Conservation (phyloP, 2,888 invertebrate genomes). For the Nephrotoma guestfalica region DNA sequence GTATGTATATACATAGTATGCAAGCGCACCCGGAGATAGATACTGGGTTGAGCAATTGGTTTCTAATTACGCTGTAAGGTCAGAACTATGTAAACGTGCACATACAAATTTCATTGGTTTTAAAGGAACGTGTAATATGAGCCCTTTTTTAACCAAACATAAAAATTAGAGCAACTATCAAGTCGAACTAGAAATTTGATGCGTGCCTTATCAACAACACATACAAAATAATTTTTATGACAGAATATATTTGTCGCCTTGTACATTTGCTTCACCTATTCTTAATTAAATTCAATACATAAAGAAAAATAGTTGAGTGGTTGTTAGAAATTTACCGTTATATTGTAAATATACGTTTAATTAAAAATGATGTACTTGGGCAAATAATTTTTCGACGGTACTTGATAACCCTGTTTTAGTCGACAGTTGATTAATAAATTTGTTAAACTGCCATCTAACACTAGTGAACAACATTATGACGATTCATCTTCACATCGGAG, state of each 20-base stretch:
- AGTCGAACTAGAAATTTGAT: not conserved
- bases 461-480: too few relatives aligned
- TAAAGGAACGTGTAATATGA: not conserved
- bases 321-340: not conserved
- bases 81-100: too few relatives aligned
- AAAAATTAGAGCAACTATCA: not conserved
- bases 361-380: too few relatives aligned
- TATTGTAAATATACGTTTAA: not conserved
- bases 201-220: not conserved
- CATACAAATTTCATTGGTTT: not conserved
- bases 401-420: too few relatives aligned
- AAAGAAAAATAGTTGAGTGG: not conserved
- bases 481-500: too few relatives aligned
- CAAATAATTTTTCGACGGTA: too few relatives aligned
- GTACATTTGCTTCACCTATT: not conserved
- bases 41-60: not conserved
- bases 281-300: not conserved
- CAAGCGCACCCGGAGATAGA: not conserved
- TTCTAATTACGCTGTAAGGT: not conserved
- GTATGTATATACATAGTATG: not conserved
- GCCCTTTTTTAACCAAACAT: not conserved
- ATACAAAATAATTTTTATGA: not conserved
- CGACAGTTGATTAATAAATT: too few relatives aligned
- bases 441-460: too few relatives aligned
- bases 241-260: not conserved